Evolutionary conservation across 2,888 invertebrate species (phyloP), one percentile per base, ranked within the genome.

Genomic region (Poecilobothrus nobilitatus): DNA sequence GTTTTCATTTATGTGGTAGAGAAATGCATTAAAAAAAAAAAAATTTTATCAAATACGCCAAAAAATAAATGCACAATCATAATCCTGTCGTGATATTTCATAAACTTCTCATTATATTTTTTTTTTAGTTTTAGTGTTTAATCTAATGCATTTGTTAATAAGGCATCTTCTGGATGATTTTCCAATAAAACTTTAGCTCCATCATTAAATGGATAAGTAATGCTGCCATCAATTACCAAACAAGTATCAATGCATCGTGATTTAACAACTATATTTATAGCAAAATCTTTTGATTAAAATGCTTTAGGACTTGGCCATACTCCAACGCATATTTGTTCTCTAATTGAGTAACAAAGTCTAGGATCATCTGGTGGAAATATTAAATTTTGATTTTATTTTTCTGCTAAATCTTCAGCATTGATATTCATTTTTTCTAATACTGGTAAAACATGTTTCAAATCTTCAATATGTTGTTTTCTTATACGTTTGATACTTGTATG

Each of bases 161-260:
- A 84, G 0, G 94, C 89, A 81, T 98, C 97, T 78, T 94, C 91
- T 0, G 93, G 92, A 73, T 88, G 84, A 37, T 92, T 89, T 82
- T 95, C 93, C 18, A 99, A 82, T 10, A 89, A 80, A 0, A 93
- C 97, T 72, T 90, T 87, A 0, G 95, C 91, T 1, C 98, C 98
- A 78, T 95, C 94, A 81, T 97, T 97, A 82, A 98, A 99, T 0
- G 90, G 88, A 78, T 94, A 94, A 0, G 94, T 93, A 20, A 95
- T 89, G 72, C 96, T 94, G 34, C 99, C 98, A 80, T 99, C 99
- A 27, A 99, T 88, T 0, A 98, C 97, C 21, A 99, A 83, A 78
- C 83, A 86, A 18, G 92, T 95, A 81, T 95, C 94, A 76, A 89
- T 89, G 83, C 98, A 98, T 71, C 93, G 89, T 1, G 97, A 97